Base-by-base conservation (phyloP, 1,140 invertebrate genomes). In the Leptoteleia sp. region DNA sequence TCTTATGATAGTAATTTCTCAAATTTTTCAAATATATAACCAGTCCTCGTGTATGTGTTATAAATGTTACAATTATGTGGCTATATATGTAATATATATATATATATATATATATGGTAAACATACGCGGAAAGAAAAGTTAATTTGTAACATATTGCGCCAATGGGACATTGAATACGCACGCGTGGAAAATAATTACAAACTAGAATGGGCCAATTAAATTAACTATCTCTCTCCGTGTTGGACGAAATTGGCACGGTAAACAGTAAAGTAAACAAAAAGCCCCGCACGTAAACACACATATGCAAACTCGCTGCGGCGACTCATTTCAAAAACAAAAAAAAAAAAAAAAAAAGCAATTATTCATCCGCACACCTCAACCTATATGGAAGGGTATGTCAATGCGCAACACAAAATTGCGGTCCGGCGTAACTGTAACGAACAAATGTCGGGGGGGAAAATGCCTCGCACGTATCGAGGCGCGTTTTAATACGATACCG, bases 381-480 rank as follows among this genome's bases (percentile, higher is more conserved):
- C 52, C 15, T 68, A 68, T 57, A 57, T 57, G 25, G 64, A 47
- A 68, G 64, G 64, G 42, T 48, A 68, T 48, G 52, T 68, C 42
- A 68, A 57, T 47, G 40, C n/a, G 40, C 40, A 68, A 67, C 22
- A 31, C 42, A 37, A 57, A 68, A 68, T 55, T 55, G 57, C 42
- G 40, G 64, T 57, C 15, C 33, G 42, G 29, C 17, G 42, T 68
- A 68, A 68, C 64, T 68, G 64, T 68, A 57, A 47, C 42, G 42
- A 68, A 68, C 64, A 68, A 68, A 68, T 57, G 64, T 55, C 40
- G 37, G 29, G 25, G 37, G 29, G 25, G 52, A 68, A 68, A 68
- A 68, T 68, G 42, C 52, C 13, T 55, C 22, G 42, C 22, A 68
- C 64, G 64, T 57, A 68, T 38, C 33, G 22, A 40, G 29, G 17